Conservation (phyloP, 2,888 invertebrate species). For the Ditylenchus weischeri region DNA sequence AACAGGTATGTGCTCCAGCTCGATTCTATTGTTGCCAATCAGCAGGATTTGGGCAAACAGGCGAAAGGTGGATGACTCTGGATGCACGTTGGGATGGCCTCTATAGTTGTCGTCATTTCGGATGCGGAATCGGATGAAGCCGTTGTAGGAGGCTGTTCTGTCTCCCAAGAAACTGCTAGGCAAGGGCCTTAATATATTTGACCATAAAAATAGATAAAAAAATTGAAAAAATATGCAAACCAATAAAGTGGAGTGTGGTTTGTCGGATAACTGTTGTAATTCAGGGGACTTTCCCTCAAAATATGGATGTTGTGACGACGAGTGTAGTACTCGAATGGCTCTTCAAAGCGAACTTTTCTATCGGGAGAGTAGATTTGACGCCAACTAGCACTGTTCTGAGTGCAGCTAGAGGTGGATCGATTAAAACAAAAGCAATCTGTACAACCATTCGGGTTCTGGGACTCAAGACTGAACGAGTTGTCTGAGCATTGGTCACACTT, state of each 20-base stretch:
- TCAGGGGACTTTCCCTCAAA: conserved; percentile 41
- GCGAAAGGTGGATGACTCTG: conserved; percentile 49
- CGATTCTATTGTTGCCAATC: conserved; percentile 72
- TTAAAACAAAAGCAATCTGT: conserved; percentile 94
- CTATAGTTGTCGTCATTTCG: conserved; percentile 61
- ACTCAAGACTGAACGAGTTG: conserved; percentile 80
- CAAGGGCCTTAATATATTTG: conserved; percentile 62
- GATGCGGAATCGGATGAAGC: conserved; percentile 75
- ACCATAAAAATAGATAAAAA: too few relatives aligned
- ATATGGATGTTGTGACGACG: conserved; percentile 48
- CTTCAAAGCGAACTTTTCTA: conserved; percentile 46
- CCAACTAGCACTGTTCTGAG: conserved; percentile 78
- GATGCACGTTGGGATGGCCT: conserved; percentile 42
- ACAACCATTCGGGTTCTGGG: conserved; percentile 79
- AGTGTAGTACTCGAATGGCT: conserved; percentile 46
- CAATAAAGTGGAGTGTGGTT: conserved; percentile 74
- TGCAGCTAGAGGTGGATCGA: conserved; percentile 66
- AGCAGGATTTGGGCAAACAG: conserved; percentile 68
- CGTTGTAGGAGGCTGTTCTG: conserved; percentile 74
- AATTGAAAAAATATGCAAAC: conserved; percentile 47
- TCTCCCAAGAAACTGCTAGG: conserved; percentile 81
- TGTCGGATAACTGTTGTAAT: conserved; percentile 54
- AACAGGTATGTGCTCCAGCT: conserved; percentile 68
- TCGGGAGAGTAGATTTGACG: conserved; percentile 65
- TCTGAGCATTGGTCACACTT: conserved; percentile 79